Evolutionary conservation across 2,113 vertebrate species (phyloP).

Genomic region (Chaetodon auriga): DNA sequence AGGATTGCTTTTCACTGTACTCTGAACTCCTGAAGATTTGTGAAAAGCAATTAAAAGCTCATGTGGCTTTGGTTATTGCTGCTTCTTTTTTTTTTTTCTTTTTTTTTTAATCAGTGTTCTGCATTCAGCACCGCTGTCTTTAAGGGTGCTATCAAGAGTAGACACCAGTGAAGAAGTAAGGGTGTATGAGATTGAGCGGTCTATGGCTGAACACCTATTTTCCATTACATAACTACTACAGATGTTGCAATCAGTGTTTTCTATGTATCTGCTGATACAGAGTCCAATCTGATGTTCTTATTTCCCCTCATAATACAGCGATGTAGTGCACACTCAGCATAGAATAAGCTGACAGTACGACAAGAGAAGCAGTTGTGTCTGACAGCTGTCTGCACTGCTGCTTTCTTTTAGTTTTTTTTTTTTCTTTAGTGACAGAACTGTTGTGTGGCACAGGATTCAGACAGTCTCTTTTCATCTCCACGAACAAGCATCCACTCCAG

Average conservation of each 20-base stretch:
- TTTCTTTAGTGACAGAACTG: not conserved
- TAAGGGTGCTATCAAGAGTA: not conserved
- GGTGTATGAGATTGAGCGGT: not conserved
- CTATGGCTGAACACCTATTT: not conserved
- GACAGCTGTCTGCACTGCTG: not conserved
- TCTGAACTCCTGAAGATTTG: not conserved
- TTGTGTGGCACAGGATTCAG: not conserved
- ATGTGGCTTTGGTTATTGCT: not conserved
- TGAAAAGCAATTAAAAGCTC: not conserved
- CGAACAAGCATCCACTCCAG: not conserved
- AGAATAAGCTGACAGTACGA: not conserved
- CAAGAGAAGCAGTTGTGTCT: not conserved
- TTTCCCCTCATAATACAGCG: not conserved
- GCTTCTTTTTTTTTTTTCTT: not conserved
- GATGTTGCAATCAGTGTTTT: not conserved
- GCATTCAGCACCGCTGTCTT: not conserved
- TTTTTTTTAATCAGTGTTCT: not conserved
- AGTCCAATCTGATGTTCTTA: not conserved
- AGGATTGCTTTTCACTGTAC: not conserved
- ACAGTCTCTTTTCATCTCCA: not conserved
- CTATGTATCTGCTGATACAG: not conserved
- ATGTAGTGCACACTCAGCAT: not conserved
- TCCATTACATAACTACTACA: not conserved
- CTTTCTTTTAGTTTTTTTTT: not conserved
- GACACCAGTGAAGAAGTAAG: slow-evolving; percentile 1